Conservation (phyloP, 1,140 invertebrate genomes). For the Leptoteleia sp. region DNA sequence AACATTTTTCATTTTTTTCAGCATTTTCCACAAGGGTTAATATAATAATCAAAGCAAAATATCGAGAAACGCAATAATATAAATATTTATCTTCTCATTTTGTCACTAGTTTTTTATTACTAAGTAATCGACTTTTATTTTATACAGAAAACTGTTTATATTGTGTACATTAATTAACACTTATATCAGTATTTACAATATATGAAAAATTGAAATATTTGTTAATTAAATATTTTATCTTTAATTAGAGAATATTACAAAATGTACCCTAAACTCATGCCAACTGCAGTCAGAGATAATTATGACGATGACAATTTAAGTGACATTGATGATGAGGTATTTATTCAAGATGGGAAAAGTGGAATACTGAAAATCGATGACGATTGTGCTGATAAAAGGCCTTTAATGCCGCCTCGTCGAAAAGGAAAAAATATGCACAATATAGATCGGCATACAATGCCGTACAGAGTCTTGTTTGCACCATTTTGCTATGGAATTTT, state of each 20-base stretch:
- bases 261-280: conserved; percentile 70
- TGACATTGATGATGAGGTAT: conserved; percentile 89
- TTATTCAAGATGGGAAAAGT: conserved; percentile 87
- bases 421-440: conserved; percentile 80
- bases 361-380: conserved; percentile 84
- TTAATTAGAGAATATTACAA: conserved; percentile 23
- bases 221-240: too few species aligned
- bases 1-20: too few species aligned
- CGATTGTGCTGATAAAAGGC: conserved; percentile 86
- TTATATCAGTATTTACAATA: too few species aligned
- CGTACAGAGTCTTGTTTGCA: conserved; percentile 82
- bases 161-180: too few species aligned
- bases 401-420: conserved; percentile 87
- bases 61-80: too few species aligned
- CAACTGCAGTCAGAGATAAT: conserved; percentile 77
- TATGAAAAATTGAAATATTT: too few species aligned
- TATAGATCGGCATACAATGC: conserved; percentile 79
- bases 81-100: too few species aligned
- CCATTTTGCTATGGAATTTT: conserved; percentile 84
- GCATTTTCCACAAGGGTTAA: too few species aligned
- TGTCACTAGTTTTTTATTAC: too few species aligned
- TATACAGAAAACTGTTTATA: too few species aligned
- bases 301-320: conserved; percentile 84
- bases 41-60: too few species aligned
- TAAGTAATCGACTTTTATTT: too few species aligned